Percentiles rank a stretch among this genome's conserved stretches.
Conservation (phyloP, 2,113 vertebrate genomes). For the Saccopteryx bilineata region DNA sequence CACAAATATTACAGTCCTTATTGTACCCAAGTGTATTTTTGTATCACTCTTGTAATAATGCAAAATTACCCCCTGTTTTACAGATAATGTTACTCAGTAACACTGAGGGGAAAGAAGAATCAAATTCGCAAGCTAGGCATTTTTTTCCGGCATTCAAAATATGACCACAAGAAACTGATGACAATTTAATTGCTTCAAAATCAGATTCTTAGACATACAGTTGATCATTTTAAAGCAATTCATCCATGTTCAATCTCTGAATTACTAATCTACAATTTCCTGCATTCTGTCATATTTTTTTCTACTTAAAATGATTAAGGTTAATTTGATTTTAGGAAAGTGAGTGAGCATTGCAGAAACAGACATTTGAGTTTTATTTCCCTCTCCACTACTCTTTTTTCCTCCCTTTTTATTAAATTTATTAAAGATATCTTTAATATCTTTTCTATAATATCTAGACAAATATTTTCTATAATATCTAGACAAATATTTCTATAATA, state of each 20-base stretch:
- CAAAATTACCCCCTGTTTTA: conserved; percentile 81
- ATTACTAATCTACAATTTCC: conserved; percentile 73
- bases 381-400: not conserved
- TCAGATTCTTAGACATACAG: not conserved
- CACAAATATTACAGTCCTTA: conserved; percentile 79
- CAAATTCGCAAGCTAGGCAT: conserved; percentile 49
- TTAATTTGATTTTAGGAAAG: conserved; percentile 46
- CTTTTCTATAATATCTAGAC: too few species aligned
- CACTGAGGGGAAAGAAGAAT: conserved; percentile 70
- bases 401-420: too few species aligned
- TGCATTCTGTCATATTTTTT: conserved; percentile 64
- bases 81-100: conserved; percentile 70
- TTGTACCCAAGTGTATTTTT: conserved; percentile 81
- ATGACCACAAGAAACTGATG: conserved; percentile 60
- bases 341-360: not conserved
- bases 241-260: conserved; percentile 38
- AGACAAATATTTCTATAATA: too few species aligned
- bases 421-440: too few species aligned
- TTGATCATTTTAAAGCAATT: conserved; percentile 75
- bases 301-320: conserved; percentile 1
- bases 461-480: too few species aligned
- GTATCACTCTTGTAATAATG: conserved; percentile 77
- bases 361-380: not conserved
- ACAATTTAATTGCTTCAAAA: conserved; percentile 67
- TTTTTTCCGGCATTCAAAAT: conserved; percentile 55